These are phyloP conservation scores for Xestoiulus laeticollis DNA, from an alignment of 2,888 invertebrate genomes.

Conservation along the genomic window DNA sequence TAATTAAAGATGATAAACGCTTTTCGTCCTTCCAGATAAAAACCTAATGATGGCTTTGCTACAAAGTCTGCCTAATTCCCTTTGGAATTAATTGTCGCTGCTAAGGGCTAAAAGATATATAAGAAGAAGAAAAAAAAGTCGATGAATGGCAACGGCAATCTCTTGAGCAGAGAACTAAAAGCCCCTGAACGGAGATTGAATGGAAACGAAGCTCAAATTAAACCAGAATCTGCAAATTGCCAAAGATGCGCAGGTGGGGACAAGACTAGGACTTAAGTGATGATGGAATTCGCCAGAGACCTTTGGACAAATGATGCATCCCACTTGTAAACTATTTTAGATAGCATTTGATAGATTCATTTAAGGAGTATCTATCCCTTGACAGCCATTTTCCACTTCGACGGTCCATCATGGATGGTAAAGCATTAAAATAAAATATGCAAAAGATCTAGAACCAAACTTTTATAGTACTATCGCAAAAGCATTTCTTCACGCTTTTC, in stretches of 20 bases:
- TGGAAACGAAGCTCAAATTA: not conserved
- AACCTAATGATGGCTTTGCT: not conserved
- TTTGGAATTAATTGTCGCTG: not conserved
- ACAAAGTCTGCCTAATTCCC: not conserved
- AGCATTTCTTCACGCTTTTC: not conserved
- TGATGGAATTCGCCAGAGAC: not conserved
- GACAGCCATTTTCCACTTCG: not conserved
- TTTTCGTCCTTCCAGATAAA: not conserved
- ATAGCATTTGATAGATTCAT: not conserved
- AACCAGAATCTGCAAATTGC: slow-evolving; percentile 1
- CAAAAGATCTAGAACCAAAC: not conserved
- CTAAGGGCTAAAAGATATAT: not conserved
- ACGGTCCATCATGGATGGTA: not conserved
- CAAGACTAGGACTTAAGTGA: not conserved
- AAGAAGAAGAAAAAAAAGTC: slow-evolving; percentile 1
- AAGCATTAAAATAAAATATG: not conserved
- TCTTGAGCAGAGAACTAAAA: slow-evolving; percentile 12
- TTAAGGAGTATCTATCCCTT: not conserved
- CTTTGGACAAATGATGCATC: not conserved
- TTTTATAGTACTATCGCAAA: not conserved
- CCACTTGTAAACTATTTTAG: not conserved
- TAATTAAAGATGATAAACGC: slow-evolving; percentile 34
- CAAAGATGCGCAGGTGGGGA: not conserved
- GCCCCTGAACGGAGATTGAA: slow-evolving; percentile 23
- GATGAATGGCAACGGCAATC: slow-evolving; percentile 10